phyloP scores from a whole-genome alignment of 2,888 invertebrate genomes.

The Ligdia adustata region DNA sequence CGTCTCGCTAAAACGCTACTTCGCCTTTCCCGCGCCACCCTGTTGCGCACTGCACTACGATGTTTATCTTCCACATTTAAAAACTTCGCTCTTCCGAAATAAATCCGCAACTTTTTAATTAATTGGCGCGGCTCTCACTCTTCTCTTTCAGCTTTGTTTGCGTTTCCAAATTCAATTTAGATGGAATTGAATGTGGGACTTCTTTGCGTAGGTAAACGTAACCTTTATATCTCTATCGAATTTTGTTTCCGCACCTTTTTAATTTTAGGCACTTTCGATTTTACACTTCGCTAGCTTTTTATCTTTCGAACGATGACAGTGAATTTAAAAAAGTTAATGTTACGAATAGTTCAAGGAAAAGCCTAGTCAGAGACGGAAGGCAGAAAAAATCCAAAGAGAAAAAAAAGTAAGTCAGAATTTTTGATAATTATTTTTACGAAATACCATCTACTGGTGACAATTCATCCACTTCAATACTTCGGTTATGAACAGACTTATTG shows the following conservation, averaged over 20 bases:
- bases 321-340: slow-evolving; percentile 21
- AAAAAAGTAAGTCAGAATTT: slow-evolving; percentile 22
- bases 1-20: slow-evolving; percentile 31
- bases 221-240: slow-evolving; percentile 19
- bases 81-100: slow-evolving; percentile 24
- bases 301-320: slow-evolving; percentile 19
- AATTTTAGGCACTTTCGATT: slow-evolving; percentile 26
- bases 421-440: slow-evolving; percentile 5
- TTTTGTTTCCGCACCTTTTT: slow-evolving; percentile 25
- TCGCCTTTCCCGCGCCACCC: slow-evolving; percentile 59
- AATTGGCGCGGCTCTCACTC: slow-evolving; percentile 24
- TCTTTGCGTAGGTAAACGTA: slow-evolving; percentile 23
- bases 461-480: no score
- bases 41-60: slow-evolving; percentile 78
- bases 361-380: slow-evolving; percentile 16
- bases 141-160: slow-evolving; percentile 28
- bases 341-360: slow-evolving; percentile 20
- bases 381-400: slow-evolving; percentile 18
- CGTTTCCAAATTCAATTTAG: slow-evolving; percentile 22
- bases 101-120: slow-evolving; percentile 24
- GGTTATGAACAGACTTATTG: no score
- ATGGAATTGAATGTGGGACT: slow-evolving; percentile 22
- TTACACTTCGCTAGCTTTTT: slow-evolving; percentile 26
- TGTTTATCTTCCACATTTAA: slow-evolving; percentile 54
- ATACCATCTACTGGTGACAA: no score